Evolutionary conservation across 2,113 vertebrate species (phyloP), one percentile per base, ranked within the genome.

Genomic region (Jacana jacana): DNA sequence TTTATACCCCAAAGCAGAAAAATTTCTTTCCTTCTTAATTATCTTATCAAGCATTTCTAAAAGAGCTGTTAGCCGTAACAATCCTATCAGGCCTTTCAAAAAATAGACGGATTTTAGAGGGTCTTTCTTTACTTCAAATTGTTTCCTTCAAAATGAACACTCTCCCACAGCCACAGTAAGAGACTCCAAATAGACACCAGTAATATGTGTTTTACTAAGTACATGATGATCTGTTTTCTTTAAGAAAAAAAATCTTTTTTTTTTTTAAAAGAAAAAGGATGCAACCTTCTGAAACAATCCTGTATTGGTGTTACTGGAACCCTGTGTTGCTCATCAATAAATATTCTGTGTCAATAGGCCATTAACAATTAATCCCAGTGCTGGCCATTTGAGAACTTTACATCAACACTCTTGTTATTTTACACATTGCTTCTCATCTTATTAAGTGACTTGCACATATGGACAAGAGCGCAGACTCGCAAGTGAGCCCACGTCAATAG

Each of bases 371-470:
- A 96, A 97, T 97, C 78, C 83, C 91, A 90, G 73, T 44, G 83
- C 85, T 93, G 95, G 96, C 94, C 95, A 97, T 95, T 72, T 97
- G 96, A 98, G 98, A 97, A 87, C 96, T 95, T 96, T 97, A 98
- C 97, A 98, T 97, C 96, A 96, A 96, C 96, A 92, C 86, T 77
- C 93, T 97, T 97, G 97, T 97, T 97, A 97, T 97, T 98, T 97
- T 97, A 97, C 97, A 97, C 96, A 96, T 97, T 97, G 85, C 91
- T 95, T 88, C 93, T 95, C 91, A 86, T 96, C 94, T 97, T 93
- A 97, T 97, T 97, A 96, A 97, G 96, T 97, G 95, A 49, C 86
- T 96, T 82, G 91, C 42, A 80, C 95, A 93, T 86, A 88, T 78
- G 95, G 93, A 97, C 97, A 97, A 91, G 88, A 94, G 81, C 83